Evolutionary conservation across 2,888 invertebrate species (phyloP).

Genomic region (Mythimna albipuncta): DNA sequence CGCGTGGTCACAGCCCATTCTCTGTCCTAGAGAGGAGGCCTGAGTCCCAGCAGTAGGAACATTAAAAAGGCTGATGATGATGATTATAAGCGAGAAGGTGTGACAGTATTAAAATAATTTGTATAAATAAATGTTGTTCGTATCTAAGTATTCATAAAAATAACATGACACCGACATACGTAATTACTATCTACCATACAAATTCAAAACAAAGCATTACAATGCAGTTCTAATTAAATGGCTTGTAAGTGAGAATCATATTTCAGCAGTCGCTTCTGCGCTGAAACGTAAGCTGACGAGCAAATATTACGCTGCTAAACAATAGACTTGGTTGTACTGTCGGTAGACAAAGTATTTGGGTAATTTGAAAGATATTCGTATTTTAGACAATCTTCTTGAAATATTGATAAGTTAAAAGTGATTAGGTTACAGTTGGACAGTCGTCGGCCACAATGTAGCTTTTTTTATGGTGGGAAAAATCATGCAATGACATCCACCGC

Average conservation of each 20-base stretch:
- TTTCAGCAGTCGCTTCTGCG: conserved; percentile 71
- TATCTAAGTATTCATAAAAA: neutral
- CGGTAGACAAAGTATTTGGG: conserved; percentile 26
- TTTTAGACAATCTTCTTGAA: too few species aligned
- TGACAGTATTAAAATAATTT: too few species aligned
- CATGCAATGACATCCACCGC: too few species aligned
- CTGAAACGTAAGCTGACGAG: conserved; percentile 73
- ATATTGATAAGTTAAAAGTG: too few species aligned
- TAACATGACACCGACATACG: conserved; percentile 13
- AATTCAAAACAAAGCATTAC: conserved; percentile 53
- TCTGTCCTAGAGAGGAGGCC: too few species aligned
- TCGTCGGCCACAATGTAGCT: too few species aligned
- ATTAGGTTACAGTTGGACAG: too few species aligned
- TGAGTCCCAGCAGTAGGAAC: too few species aligned
- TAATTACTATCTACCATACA: conserved; percentile 25
- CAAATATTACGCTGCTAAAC: conserved; percentile 77
- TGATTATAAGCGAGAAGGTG: too few species aligned
- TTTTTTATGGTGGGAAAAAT: too few species aligned
- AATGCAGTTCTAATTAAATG: conserved; percentile 66
- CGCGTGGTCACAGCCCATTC: too few species aligned
- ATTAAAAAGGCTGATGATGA: too few species aligned
- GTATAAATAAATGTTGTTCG: neutral
- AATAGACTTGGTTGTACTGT: conserved; percentile 69
- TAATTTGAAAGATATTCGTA: neutral
- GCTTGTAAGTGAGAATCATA: conserved; percentile 78